Conservation (phyloP, 2,888 invertebrate genomes). For the Cosmia trapezina region DNA sequence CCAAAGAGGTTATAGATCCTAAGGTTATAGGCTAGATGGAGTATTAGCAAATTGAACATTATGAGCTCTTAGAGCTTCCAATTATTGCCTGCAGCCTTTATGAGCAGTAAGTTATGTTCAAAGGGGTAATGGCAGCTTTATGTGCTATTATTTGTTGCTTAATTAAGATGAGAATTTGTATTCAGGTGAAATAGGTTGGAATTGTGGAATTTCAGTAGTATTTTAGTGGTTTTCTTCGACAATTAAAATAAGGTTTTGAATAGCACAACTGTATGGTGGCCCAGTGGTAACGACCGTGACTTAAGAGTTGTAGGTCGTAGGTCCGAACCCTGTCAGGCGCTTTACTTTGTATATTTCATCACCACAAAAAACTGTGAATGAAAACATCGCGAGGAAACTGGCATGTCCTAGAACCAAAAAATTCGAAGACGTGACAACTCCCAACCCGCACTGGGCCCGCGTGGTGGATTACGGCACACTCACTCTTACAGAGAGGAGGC, state of each 20-base stretch:
- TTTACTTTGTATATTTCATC: too few species aligned
- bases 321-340: too few species aligned
- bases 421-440: too few species aligned
- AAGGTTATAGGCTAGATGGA: slow-evolving; percentile 25
- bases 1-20: slow-evolving; percentile 27
- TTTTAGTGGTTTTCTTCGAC: neutral
- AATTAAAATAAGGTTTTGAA: neutral
- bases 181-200: neutral
- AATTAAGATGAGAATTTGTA: neutral
- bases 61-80: slow-evolving; percentile 23
- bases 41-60: slow-evolving; percentile 47
- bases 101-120: slow-evolving; percentile 11
- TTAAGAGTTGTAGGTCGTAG: too few species aligned
- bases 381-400: too few species aligned
- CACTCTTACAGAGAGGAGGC: too few species aligned
- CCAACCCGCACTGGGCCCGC: too few species aligned
- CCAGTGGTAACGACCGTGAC: too few species aligned
- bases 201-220: neutral
- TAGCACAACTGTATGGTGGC: neutral
- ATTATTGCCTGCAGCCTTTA: slow-evolving; percentile 28
- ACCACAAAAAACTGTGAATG: too few species aligned
- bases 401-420: too few species aligned
- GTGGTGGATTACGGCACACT: too few species aligned
- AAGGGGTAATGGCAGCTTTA: neutral
- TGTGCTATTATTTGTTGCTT: slow-evolving; percentile 6